Percentiles rank a stretch among this genome's conserved stretches.
Evolutionary conservation across 2,113 vertebrate genomes (phyloP).

Genomic region (Balaenoptera acutorostrata): DNA sequence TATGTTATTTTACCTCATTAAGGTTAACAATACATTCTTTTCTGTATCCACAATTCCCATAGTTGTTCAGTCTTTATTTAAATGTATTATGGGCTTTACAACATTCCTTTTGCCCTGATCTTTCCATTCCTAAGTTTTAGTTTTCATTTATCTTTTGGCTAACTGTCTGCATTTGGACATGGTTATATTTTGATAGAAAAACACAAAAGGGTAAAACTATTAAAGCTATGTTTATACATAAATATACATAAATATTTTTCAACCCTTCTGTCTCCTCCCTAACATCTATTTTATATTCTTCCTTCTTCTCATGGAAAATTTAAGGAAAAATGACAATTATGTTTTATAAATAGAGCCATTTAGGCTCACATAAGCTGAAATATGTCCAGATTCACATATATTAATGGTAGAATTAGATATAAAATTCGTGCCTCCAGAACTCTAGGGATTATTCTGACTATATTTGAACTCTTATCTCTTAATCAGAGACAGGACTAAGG

Average conservation of each 20-base stretch:
- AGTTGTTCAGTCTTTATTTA: neutral
- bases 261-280: neutral
- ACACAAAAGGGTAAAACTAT: neutral
- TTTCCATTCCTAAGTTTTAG: neutral
- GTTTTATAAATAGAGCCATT: neutral
- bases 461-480: neutral
- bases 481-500: neutral
- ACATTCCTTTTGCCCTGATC: neutral
- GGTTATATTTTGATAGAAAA: constrained; percentile 32
- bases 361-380: neutral
- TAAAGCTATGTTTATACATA: neutral
- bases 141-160: constrained; percentile 25
- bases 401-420: neutral
- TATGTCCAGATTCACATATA: neutral
- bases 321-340: neutral
- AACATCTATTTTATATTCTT: neutral
- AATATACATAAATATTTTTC: neutral
- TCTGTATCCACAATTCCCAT: neutral
- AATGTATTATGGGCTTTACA: neutral
- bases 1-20: neutral
- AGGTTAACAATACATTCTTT: constrained; percentile 20
- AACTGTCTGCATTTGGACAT: neutral
- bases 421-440: neutral
- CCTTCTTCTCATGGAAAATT: neutral
- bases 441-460: neutral